A percentile compares a stretch with the other conserved stretches of the same genome.
phyloP scores from a whole-genome alignment of 2,113 vertebrate genomes.

The Phycodurus eques region DNA sequence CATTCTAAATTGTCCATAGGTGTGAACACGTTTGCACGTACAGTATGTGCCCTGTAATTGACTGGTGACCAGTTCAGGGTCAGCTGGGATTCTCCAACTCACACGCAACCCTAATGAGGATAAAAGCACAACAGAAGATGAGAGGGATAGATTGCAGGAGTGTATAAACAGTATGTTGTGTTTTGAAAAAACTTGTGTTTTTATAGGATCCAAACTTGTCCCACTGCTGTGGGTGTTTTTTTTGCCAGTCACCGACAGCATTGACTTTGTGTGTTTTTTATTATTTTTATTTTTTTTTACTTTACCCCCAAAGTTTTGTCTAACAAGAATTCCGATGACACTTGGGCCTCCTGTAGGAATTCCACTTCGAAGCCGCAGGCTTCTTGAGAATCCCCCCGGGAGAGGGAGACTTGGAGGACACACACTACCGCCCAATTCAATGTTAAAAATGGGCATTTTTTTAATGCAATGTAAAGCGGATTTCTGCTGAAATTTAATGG shows the following conservation, averaged over 20 bases:
- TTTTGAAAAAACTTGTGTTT: too few relatives aligned
- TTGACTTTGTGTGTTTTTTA: background rate
- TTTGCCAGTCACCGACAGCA: background rate
- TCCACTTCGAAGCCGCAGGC: conserved; percentile 3
- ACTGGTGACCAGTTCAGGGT: too few relatives aligned
- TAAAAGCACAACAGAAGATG: too few relatives aligned
- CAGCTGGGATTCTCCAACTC: too few relatives aligned
- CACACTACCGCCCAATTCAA: background rate
- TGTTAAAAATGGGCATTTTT: background rate
- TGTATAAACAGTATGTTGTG: background rate
- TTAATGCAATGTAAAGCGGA: conserved; percentile 1
- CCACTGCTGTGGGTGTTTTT: background rate
- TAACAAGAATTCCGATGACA: conserved; percentile 6
- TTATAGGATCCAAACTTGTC: background rate
- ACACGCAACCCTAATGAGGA: too few relatives aligned
- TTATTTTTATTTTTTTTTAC: background rate
- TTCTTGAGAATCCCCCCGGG: background rate
- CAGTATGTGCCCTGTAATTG: too few relatives aligned
- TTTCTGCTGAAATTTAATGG: conserved; percentile 1
- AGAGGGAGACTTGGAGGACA: background rate
- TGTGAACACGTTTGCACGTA: too few relatives aligned
- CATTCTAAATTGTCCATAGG: too few relatives aligned
- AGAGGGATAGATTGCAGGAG: background rate
- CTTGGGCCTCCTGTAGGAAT: background rate
- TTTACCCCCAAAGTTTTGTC: background rate